Evolutionary conservation across 1,140 invertebrate genomes (phyloP), one percentile per base, ranked within the genome.

Genomic region (Olivierus martensii): DNA sequence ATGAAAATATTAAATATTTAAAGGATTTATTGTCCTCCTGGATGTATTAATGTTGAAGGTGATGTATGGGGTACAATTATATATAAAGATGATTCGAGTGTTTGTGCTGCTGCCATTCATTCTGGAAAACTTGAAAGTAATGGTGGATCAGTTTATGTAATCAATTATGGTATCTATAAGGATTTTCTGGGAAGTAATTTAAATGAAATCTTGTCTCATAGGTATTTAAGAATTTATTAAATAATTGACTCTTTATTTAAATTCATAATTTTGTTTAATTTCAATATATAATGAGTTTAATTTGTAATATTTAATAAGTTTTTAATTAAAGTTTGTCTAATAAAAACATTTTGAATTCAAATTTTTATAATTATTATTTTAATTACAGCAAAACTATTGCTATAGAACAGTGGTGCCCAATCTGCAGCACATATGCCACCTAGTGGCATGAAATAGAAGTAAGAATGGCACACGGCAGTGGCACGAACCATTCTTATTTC

Each of bases 51-150:
- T 17, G 42, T 45, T 12, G 39, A 49, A 18, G 47, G 28, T 14
- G 37, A 14, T 7, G 41, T 58, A 2, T 58, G 51, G 49, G 57
- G 57, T 4, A 58, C 57, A 5, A 48, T 49, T 0, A 58, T 58
- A 17, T 58, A 58, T 19, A 39, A 44, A 5, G 17, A 37, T 21
- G 15, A 22, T 21, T 58, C 57, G 3, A 51, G 52, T 2, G 57
- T 58, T 3, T 58, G 57, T 36, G 45, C 39, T 14, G 57, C 57
- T 11, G 57, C 57, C 4, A 52, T 58, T 14, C 57, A 58, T 46
- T 44, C 52, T 7, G 52, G 53, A 2, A 58, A 55, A 39, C 43
- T 58, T 2, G 49, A 51, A 0, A 55, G 52, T 45, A 52, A 43
- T 22, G 57, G 57, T 2, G 57, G 57, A 2, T 17, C 17, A 2